Conservation (phyloP, 2,888 invertebrate species). For the Spatulosminthurus flaviceps region DNA sequence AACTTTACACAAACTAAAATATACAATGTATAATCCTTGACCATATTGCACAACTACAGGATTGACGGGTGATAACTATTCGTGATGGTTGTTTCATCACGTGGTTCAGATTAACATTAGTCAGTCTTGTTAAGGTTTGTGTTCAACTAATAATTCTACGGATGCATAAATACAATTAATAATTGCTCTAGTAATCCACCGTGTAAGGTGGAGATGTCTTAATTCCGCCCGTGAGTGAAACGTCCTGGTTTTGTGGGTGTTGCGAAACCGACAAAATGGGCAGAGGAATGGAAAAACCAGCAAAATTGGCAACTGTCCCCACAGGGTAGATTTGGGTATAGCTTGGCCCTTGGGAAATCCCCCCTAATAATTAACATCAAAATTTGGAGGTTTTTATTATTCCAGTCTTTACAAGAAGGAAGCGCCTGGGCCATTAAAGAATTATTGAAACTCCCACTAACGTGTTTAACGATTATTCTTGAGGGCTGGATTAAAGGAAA, state of each 20-base stretch:
- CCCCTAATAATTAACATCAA: constrained; percentile 7
- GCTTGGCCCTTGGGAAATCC: constrained; percentile 23
- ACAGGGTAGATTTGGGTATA: constrained; percentile 36
- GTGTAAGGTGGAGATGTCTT: constrained; percentile 20
- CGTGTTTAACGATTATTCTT: too few relatives aligned
- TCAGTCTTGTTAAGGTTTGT: constrained; percentile 21
- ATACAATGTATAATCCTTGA: not conserved
- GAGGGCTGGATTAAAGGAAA: too few relatives aligned
- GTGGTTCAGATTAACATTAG: not conserved
- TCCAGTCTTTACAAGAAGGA: not conserved
- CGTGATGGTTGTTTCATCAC: not conserved
- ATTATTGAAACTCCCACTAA: too few relatives aligned
- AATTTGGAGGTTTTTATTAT: not conserved
- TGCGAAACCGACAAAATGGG: constrained; percentile 35
- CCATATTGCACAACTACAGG: not conserved
- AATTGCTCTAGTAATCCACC: constrained; percentile 17
- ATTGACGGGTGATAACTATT: not conserved
- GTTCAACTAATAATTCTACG: not conserved
- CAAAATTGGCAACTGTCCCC: constrained; percentile 37
- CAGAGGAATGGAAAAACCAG: constrained; percentile 34
- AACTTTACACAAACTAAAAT: too few relatives aligned
- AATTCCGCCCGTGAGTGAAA: not conserved
- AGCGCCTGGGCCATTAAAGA: too few relatives aligned
- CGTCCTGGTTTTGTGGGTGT: not conserved
- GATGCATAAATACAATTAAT: not conserved